phyloP scores from a whole-genome alignment of 1,140 invertebrate species.

The Diorhabda carinulata region DNA sequence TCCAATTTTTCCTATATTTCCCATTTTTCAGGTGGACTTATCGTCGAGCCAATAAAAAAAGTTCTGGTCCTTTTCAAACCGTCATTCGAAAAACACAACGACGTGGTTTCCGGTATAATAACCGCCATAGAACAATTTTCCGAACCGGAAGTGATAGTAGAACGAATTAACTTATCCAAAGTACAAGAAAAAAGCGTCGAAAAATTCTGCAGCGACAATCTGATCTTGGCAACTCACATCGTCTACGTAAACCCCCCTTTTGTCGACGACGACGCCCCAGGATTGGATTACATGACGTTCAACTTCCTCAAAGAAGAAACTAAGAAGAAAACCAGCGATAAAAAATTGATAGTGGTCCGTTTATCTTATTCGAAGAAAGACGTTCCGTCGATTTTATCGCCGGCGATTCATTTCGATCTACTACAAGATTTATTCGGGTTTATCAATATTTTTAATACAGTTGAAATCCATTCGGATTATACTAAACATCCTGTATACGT shows the following conservation, averaged over 20 bases:
- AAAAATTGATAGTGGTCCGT: conserved; percentile 21
- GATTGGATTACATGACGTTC: conserved; percentile 23
- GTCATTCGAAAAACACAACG: conserved; percentile 32
- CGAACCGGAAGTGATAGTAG: conserved; percentile 19
- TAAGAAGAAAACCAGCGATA: conserved; percentile 15
- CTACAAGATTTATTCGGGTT: conserved; percentile 32
- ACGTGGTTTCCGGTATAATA: conserved; percentile 25
- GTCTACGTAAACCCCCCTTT: conserved; percentile 27
- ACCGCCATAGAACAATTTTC: conserved; percentile 22
- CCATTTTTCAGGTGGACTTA: conserved; percentile 13
- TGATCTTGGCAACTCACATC: conserved; percentile 27
- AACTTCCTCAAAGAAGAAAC: conserved; percentile 26
- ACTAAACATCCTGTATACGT: conserved; percentile 13
- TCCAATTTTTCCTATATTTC: too few species aligned
- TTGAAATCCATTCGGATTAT: conserved; percentile 22
- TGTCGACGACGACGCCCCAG: conserved; percentile 23
- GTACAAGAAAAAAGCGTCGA: conserved; percentile 17
- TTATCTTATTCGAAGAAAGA: conserved; percentile 32
- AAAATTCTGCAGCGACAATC: conserved; percentile 19
- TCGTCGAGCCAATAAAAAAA: conserved; percentile 16
- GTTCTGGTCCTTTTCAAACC: conserved; percentile 28
- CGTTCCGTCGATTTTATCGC: conserved; percentile 24
- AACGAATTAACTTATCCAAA: conserved; percentile 16
- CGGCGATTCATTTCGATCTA: conserved; percentile 24
- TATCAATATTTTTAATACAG: conserved; percentile 23